Base-by-base conservation (phyloP, 2,113 vertebrate species). In the Capricornis sumatraensis region DNA sequence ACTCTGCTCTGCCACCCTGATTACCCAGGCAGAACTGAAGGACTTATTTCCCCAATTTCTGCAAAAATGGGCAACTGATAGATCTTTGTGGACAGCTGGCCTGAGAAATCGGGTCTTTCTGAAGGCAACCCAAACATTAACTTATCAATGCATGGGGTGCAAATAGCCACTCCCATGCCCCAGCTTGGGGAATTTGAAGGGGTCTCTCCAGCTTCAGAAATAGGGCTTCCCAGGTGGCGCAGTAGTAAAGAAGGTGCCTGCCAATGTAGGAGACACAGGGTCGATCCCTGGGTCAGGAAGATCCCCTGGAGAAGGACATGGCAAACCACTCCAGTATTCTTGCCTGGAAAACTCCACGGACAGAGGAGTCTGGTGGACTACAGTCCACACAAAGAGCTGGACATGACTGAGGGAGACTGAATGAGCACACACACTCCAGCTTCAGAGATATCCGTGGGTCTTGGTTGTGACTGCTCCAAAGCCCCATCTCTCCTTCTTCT, bases 381-480 rank as follows among this genome's bases (percentile, higher is more conserved):
- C 36, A 43, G 23, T 43, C 36, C 71, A 27, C 36, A 43, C 36
- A 25, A 76, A 76, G 23, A 76, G 36, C 40, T 6, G 19, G 36
- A 27, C 36, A 14, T 7, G 23, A 43, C 67, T 23, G 67, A 71
- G 67, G 0, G 4, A 40, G 67, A 23, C 67, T 71, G 10, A 2
- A 16, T 67, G 33, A 67, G 62, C 33, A 67, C 62, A 9, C 62
- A n/a, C 0, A 9, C 67, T 30, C n/a, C 2, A 45, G 13, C 45
- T n/a, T 71, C 36, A 28, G 67, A 33, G 15, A 33, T 27, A 27
- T 2, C 12, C 3, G 0, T 3, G 71, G 2, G 33, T 36, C 33
- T 15, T 19, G 4, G 3, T 1, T 53, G 6, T 47, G 27, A 47
- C 25, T 2, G 21, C 15, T 10, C 33, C 3, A 3, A 30, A 25